Evolutionary conservation across 2,797 vertebrate genomes (phyloP), one percentile per base, ranked within the genome.

Genomic region (Alosa sapidissima): DNA sequence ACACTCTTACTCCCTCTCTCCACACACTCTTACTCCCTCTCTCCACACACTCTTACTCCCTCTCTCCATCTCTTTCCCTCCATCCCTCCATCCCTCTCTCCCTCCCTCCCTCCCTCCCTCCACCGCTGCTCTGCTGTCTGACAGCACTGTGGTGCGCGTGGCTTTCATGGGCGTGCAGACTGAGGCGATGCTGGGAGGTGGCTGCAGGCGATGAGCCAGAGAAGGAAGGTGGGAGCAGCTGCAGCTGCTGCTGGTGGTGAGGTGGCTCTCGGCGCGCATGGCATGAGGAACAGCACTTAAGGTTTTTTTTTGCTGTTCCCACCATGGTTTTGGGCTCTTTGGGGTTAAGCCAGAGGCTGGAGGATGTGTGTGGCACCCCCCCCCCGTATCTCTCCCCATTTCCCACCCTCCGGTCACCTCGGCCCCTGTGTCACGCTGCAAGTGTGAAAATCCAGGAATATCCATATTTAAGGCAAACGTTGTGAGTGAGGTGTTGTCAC

Each of bases 341-440:
- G 19, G 7, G 21, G 58, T 62, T 24, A 8, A 65, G 24, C n/a
- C n/a, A 41, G 41, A 41, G 41, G 41, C 41, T 1, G 41, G 41
- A 41, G 41, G 41, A 41, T n/a, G 55, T 60, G 55, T n/a, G 3
- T 60, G 16, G 41, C 41, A 41, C 10, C 33, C 11, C 2, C 62
- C 10, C 11, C 24, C 28, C 4, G 10, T 28, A 0, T 33, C 62
- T 83, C 58, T 68, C 28, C 28, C 1, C 28, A 62, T 87, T 81
- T 88, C 48, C 1, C 48, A 5, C 48, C 6, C 48, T 90, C 90
- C 87, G 84, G 81, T 84, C 84, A 81, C 21, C 55, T 1, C 21
- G 85, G 3, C 3, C 3, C 65, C 68, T 45, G 14, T 45, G 14
- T 45, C 36, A 68, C 65, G 33, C 65, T 7, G 16, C 7, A 21